phyloP scores from a whole-genome alignment of 2,797 vertebrate genomes.

The Cottoperca gobio region DNA sequence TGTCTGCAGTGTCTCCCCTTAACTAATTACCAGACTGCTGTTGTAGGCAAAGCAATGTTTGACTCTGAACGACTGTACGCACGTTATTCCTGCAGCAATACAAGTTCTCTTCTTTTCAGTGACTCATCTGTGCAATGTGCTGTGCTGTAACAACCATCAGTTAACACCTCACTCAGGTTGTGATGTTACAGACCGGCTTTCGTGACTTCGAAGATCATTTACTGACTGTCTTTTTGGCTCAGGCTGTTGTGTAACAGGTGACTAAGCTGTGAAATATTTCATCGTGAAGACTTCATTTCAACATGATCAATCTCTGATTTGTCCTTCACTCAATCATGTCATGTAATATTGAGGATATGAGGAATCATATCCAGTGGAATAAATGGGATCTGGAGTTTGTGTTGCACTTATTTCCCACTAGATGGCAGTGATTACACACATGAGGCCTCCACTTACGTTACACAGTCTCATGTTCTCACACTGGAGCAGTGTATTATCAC shows the following conservation, averaged over 20 bases:
- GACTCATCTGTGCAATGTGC: slow-evolving; percentile 44
- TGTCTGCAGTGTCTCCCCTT: no score
- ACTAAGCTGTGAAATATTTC: slow-evolving; percentile 12
- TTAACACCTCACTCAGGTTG: slow-evolving; percentile 42
- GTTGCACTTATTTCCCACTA: slow-evolving; percentile 45
- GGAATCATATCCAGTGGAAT: slow-evolving; percentile 39
- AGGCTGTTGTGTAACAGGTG: not conserved
- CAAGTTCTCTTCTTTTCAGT: not conserved
- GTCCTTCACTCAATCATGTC: not conserved
- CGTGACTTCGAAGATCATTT: not conserved
- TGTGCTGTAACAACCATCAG: slow-evolving; percentile 18
- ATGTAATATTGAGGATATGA: not conserved
- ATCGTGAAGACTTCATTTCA: slow-evolving; percentile 9
- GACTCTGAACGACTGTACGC: slow-evolving; percentile 22
- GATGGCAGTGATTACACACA: slow-evolving; percentile 55
- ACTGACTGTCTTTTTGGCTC: not conserved
- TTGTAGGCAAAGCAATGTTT: slow-evolving; percentile 16
- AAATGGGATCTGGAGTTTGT: slow-evolving; percentile 46
- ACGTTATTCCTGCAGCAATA: slow-evolving; percentile 70
- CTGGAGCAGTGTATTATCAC: not conserved
- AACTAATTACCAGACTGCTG: slow-evolving; percentile 11
- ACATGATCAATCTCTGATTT: slow-evolving; percentile 4
- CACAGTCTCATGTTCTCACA: not conserved
- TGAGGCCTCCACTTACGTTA: not conserved
- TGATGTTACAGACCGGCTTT: slow-evolving; percentile 23